phyloP scores from a whole-genome alignment of 2,113 vertebrate species.

The Chaetura pelagica region DNA sequence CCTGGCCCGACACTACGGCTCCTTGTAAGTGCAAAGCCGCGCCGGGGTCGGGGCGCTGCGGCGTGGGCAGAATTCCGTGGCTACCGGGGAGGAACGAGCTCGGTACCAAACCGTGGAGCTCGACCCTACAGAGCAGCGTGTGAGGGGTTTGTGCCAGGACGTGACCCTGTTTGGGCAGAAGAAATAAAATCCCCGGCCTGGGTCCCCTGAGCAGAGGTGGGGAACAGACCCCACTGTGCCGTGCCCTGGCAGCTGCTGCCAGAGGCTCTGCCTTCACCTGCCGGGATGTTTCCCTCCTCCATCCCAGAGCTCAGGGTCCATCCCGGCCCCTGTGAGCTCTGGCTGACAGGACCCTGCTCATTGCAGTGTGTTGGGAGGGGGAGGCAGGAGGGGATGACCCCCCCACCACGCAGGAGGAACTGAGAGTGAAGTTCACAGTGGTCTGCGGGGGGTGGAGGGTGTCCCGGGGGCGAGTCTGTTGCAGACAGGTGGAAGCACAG shows the following conservation, averaged over 20 bases:
- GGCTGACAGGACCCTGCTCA: neutral
- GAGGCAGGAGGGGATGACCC: neutral
- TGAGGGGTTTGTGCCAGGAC: neutral
- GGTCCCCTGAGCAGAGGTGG: too few species aligned
- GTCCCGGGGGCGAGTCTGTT: too few species aligned
- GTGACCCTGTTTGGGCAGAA: accelerated
- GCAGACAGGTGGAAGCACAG: neutral
- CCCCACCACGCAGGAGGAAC: neutral
- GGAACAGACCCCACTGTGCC: neutral
- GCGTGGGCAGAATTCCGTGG: neutral
- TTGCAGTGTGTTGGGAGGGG: accelerated
- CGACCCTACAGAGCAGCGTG: accelerated
- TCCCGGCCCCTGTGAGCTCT: accelerated
- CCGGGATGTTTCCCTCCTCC: accelerated
- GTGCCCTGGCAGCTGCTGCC: accelerated
- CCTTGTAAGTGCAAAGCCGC: neutral
- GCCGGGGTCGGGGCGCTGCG: too few species aligned
- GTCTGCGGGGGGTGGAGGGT: too few species aligned
- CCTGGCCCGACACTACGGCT: neutral
- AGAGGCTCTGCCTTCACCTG: neutral
- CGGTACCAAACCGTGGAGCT: accelerated
- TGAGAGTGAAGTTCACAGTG: neutral
- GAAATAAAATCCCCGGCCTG: neutral
- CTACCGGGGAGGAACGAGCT: accelerated
- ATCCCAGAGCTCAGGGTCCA: neutral